These are phyloP conservation scores for Silurus aristotelis DNA, from an alignment of 2,797 vertebrate species.

Conservation along the genomic window DNA sequence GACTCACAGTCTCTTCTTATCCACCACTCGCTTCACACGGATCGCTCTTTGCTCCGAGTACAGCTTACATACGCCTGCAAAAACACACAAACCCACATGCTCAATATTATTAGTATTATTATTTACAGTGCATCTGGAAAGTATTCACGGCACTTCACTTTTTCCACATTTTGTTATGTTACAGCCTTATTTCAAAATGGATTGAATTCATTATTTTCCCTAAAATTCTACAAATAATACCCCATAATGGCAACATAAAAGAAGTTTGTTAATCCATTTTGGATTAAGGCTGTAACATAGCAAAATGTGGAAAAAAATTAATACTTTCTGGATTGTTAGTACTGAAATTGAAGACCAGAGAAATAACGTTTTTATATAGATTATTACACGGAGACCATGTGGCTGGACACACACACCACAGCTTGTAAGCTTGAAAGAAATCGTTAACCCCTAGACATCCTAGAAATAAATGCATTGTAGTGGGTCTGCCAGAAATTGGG, in stretches of 20 bases:
- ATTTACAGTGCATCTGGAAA: too few species aligned
- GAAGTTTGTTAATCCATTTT: too few species aligned
- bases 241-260: too few species aligned
- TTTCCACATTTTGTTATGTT: too few species aligned
- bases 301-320: too few species aligned
- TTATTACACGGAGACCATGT: background rate
- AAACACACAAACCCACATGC: constrained; percentile 32
- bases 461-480: background rate
- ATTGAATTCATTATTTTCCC: too few species aligned
- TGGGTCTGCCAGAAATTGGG: background rate
- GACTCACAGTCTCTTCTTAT: constrained; percentile 97
- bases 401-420: background rate
- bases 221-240: too few species aligned
- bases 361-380: background rate
- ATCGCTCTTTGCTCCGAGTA: constrained; percentile 97
- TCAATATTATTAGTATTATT: background rate
- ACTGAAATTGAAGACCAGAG: background rate
- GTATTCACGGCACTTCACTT: too few species aligned
- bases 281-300: too few species aligned
- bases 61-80: constrained; percentile 89
- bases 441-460: background rate
- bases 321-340: background rate
- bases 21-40: constrained; percentile 90
- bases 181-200: too few species aligned
- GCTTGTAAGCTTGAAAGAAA: background rate